Evolutionary conservation across 2,888 invertebrate species (phyloP), one percentile per base, ranked within the genome.

Genomic region (Margaritifera margaritifera): DNA sequence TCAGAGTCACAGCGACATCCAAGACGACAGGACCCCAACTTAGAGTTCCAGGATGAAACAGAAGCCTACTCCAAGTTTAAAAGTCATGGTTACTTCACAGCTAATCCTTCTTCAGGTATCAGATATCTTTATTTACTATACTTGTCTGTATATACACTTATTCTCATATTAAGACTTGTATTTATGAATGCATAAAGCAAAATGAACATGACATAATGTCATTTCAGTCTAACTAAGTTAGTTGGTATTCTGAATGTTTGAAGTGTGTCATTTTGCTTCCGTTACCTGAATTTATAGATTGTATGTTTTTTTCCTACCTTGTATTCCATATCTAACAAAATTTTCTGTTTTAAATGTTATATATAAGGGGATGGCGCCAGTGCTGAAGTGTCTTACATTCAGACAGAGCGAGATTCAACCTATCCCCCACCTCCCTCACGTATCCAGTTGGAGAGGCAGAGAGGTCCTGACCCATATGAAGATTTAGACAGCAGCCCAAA

Each of bases 51-150:
- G 61, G 88, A 89, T 78, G 87, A 88, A 68, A 74, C 81, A 20
- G 87, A 87, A 19, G 88, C 88, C 1, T 87, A 86, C 77, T 84
- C 82, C 22, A 85, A 87, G 62, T 88, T 86, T 73, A 87, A 84
- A 75, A 85, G 85, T 62, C 83, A 85, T 66, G 88, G 88, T 4
- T 84, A 83, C 67, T 88, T 87, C 69, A 89, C 89, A 6, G 84
- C 88, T 19, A 79, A 87, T 66, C 88, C 88, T 54, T 68, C 74
- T 55, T 64, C 72, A 74, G 79, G 81, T 81, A 74, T 61, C 55
- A 25, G n/a, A 51, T 62, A 22, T 51, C n/a, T n/a, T n/a, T n/a
- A n/a, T n/a, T n/a, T n/a, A n/a, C n/a, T n/a, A 50, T n/a, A n/a
- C n/a, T 57, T 20, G 15, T 27, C 27, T 61, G 51, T 22, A 51